Evolutionary conservation across 2,888 invertebrate species (phyloP), one percentile per base, ranked within the genome.

Genomic region (Gnatocerus cornutus): DNA sequence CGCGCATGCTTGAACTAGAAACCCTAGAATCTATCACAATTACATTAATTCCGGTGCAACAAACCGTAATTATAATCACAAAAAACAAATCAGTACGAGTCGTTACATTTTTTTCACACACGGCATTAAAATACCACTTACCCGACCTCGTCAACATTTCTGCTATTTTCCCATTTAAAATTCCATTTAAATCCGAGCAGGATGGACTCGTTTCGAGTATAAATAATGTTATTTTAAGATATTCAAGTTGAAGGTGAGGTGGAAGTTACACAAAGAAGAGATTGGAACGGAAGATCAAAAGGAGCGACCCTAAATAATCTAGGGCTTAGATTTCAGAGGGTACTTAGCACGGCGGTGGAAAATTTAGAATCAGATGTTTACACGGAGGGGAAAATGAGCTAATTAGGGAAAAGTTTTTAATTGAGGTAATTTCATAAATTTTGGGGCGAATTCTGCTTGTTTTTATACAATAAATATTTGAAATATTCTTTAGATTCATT

Each of bases 161-260:
- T 21, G 21, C 21, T 21, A 12, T 43, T 16, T 21, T 27, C 48
- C 14, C 21, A 48, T 27, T 21, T 27, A 21, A 21, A 27, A 48
- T 48, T 48, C 16, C 27, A 21, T 48, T 48, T 48, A 3, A 21
- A 48, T 48, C 48, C 27, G 16, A 8, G 2, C 43, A 21, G 43
- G 43, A 8, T 43, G 37, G 37, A 37, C 37, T 37, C 37, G 37
- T 37, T 37, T 27, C 16, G 27, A 16, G 48, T 9, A 48, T 27
- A 48, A 48, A 48, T 48, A 27, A 43, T 43, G 48, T 14, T 21
- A 48, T 48, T 48, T 48, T 48, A 48, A 27, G 27, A 48, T 48
- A 48, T 16, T 9, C 21, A 16, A 48, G 48, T 14, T 48, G 14
- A 48, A 48, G 16, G 48, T 13, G n/a, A 21, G 27, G 10, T 21